phyloP scores from a whole-genome alignment of 2,797 vertebrate genomes.

The Gallinago nigripennis region DNA sequence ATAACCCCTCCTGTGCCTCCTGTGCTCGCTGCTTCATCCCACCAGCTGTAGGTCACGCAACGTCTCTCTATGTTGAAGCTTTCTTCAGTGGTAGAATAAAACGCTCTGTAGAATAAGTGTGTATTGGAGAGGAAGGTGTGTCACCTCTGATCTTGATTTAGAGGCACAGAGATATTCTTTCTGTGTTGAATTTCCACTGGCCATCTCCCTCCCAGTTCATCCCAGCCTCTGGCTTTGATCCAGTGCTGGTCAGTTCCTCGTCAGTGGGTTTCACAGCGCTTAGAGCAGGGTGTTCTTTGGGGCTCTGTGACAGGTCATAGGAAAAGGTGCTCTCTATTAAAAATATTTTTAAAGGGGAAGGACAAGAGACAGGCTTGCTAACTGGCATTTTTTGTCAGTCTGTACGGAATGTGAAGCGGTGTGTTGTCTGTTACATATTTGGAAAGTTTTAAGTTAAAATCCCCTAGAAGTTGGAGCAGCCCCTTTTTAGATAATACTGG shows the following conservation, averaged over 20 bases:
- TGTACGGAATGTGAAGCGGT: not conserved
- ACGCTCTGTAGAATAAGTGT: not conserved
- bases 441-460: not conserved
- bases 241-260: not conserved
- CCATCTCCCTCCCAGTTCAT: not conserved
- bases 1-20: rapidly evolving
- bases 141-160: not conserved
- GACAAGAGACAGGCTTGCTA: not conserved
- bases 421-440: rapidly evolving
- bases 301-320: not conserved
- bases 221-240: not conserved
- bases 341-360: not conserved
- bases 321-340: not conserved
- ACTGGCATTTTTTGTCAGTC: not conserved
- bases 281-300: not conserved
- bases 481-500: not conserved
- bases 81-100: not conserved
- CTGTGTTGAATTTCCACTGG: not conserved
- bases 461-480: not conserved
- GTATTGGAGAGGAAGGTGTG: not conserved
- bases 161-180: not conserved
- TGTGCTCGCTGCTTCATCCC: not conserved
- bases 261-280: not conserved
- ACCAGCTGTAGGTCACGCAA: rapidly evolving
- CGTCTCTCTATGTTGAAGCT: not conserved